Conservation (phyloP, 2,797 vertebrate genomes). For the Caiman crocodilus region DNA sequence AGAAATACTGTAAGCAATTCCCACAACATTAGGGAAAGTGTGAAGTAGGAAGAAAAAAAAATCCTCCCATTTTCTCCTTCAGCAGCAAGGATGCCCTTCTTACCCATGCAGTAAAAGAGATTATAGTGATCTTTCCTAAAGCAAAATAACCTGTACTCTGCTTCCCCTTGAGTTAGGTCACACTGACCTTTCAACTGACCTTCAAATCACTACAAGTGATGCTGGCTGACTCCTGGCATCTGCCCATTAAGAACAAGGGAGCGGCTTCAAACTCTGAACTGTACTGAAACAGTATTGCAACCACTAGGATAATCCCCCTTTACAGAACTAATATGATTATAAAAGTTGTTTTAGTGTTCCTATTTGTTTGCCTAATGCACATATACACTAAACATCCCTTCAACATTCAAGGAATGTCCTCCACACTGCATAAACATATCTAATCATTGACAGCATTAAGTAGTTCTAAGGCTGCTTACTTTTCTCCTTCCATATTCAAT, state of each 20-base stretch:
- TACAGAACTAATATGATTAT: neutral
- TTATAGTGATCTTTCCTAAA: neutral
- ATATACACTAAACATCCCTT: neutral
- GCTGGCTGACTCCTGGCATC: neutral
- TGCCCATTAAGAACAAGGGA: neutral
- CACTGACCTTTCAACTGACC: neutral
- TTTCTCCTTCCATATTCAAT: fast-evolving
- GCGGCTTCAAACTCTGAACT: neutral
- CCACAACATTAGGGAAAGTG: neutral
- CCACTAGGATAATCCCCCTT: neutral
- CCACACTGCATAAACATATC: neutral
- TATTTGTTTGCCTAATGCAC: neutral
- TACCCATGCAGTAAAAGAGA: neutral
- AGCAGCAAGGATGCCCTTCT: neutral
- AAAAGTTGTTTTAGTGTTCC: neutral
- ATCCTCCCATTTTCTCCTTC: neutral
- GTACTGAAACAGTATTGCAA: neutral
- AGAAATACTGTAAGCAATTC: neutral
- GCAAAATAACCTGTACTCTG: neutral
- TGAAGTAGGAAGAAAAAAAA: neutral
- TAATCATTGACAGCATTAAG: neutral
- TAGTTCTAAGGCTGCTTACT: neutral
- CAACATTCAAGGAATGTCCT: neutral
- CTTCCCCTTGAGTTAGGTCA: neutral
- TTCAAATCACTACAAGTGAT: neutral